Percentiles rank a stretch among this genome's conserved stretches.
These are phyloP conservation scores for Cheirogaleus medius DNA, from an alignment of 2,113 vertebrate genomes.

Conservation along the genomic window DNA sequence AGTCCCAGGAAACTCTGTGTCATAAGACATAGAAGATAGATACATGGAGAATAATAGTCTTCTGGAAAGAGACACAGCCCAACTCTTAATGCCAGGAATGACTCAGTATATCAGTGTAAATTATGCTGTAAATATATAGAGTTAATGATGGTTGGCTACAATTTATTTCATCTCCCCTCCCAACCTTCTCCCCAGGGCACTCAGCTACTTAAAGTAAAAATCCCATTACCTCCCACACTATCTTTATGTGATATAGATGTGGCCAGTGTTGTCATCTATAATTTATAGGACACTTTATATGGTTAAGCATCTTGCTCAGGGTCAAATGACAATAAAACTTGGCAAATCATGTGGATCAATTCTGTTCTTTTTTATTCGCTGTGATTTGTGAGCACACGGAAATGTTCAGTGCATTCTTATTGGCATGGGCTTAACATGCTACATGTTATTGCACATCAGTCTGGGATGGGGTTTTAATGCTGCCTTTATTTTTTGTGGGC, in stretches of 20 bases:
- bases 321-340: not conserved
- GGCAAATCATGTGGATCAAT: conserved; percentile 19
- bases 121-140: not conserved
- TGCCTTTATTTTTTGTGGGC: not conserved
- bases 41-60: not conserved
- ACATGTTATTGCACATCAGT: not conserved
- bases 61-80: not conserved
- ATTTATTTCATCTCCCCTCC: not conserved
- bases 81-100: not conserved
- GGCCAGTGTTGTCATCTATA: not conserved
- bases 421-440: not conserved
- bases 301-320: not conserved
- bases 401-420: not conserved
- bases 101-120: not conserved
- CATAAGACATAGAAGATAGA: not conserved
- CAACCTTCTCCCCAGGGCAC: not conserved
- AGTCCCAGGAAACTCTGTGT: not conserved
- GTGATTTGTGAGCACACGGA: not conserved
- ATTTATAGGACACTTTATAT: not conserved
- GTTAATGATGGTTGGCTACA: not conserved
- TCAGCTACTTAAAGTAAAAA: conserved; percentile 36
- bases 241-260: not conserved
- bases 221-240: not conserved
- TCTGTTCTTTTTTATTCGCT: not conserved
- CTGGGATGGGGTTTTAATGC: not conserved